Conservation (phyloP, 2,113 vertebrate species). For the Podarcis muralis region DNA sequence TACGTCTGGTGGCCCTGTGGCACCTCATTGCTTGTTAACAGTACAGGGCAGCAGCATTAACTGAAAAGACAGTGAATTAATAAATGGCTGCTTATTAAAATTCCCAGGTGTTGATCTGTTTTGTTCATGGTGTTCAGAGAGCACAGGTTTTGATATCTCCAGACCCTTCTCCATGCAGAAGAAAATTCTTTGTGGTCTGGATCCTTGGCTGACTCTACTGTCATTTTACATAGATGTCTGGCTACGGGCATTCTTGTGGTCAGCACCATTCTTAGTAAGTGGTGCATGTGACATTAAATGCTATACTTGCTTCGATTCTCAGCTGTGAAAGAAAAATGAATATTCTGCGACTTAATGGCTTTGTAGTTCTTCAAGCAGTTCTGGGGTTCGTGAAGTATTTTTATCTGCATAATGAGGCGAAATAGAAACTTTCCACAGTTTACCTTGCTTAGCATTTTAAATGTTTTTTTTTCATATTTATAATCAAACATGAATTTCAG, state of each 20-base stretch:
- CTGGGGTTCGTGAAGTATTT: slow-evolving; percentile 61
- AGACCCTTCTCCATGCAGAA: slow-evolving; percentile 39
- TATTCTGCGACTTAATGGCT: slow-evolving; percentile 51
- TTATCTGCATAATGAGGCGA: slow-evolving; percentile 60
- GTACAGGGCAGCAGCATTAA: slow-evolving; percentile 13
- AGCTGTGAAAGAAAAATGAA: slow-evolving; percentile 16
- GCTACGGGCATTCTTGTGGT: slow-evolving; percentile 63
- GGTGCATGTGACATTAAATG: slow-evolving; percentile 58
- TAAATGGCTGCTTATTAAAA: slow-evolving; percentile 45
- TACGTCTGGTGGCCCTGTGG: slow-evolving; percentile 42
- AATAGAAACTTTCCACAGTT: background rate
- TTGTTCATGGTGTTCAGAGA: slow-evolving; percentile 49
- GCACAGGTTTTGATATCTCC: slow-evolving; percentile 45
- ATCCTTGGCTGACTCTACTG: slow-evolving; percentile 63
- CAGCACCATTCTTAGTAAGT: slow-evolving; percentile 60
- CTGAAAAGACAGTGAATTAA: slow-evolving; percentile 29
- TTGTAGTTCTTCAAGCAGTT: slow-evolving; percentile 36
- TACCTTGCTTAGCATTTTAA: slow-evolving; percentile 41
- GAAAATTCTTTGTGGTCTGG: slow-evolving; percentile 39
- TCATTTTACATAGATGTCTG: slow-evolving; percentile 62
- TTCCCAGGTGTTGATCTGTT: slow-evolving; percentile 46
- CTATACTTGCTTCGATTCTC: slow-evolving; percentile 18
- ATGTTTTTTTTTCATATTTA: slow-evolving; percentile 74
- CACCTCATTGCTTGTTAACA: slow-evolving; percentile 33
- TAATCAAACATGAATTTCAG: slow-evolving; percentile 89